phyloP scores from a whole-genome alignment of 2,888 invertebrate species.

The Scaptomyza parva region DNA sequence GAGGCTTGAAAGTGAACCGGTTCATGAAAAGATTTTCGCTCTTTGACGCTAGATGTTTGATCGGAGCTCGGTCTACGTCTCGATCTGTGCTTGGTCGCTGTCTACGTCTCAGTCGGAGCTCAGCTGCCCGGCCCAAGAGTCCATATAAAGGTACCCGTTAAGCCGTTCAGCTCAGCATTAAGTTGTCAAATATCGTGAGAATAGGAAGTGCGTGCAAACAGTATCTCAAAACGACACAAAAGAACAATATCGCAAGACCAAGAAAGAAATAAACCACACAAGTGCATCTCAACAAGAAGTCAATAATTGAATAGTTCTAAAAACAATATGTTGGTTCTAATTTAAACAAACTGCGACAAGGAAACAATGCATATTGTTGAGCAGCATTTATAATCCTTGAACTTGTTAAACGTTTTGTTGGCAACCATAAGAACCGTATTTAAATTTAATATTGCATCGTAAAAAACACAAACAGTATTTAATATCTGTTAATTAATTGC shows the following conservation, averaged over 20 bases:
- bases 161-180: constrained; percentile 71
- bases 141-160: constrained; percentile 79
- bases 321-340: constrained; percentile 5
- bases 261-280: not conserved
- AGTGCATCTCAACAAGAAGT: constrained; percentile 20
- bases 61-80: constrained; percentile 40
- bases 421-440: constrained; percentile 9
- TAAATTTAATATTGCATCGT: constrained; percentile 61
- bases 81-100: constrained; percentile 34
- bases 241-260: not conserved
- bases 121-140: constrained; percentile 67
- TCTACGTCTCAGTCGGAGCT: constrained; percentile 51
- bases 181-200: constrained; percentile 78
- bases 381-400: constrained; percentile 12
- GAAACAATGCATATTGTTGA: constrained; percentile 23
- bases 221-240: constrained; percentile 15
- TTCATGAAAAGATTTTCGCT: constrained; percentile 72
- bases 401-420: constrained; percentile 33
- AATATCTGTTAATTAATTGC: constrained; percentile 52
- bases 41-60: constrained; percentile 50
- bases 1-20: constrained; percentile 76
- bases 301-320: constrained; percentile 6
- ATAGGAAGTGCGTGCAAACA: constrained; percentile 77
- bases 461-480: constrained; percentile 33
- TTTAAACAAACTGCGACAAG: constrained; percentile 12